Evolutionary conservation across 2,113 vertebrate genomes (phyloP).

Genomic region (Nymphicus hollandicus): DNA sequence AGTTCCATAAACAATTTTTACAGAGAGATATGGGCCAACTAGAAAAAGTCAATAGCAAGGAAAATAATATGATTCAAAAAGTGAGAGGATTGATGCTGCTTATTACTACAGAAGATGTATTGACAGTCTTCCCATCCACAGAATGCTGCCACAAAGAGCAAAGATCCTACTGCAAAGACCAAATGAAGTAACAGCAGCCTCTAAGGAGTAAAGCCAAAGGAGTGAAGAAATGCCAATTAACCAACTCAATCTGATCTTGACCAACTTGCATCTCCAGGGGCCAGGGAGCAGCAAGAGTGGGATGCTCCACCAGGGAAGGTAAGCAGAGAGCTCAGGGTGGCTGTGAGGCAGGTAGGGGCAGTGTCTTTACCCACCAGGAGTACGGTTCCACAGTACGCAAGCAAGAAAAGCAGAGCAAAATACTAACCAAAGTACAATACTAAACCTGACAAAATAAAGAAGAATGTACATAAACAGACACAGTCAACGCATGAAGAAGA

Average conservation of each 20-base stretch:
- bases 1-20: neutral
- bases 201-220: neutral
- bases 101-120: neutral
- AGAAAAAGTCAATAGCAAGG: neutral
- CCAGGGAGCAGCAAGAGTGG: neutral
- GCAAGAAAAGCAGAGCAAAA: neutral
- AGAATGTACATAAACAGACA: neutral
- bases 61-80: neutral
- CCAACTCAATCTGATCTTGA: neutral
- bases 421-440: neutral
- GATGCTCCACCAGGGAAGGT: neutral
- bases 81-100: neutral
- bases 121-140: neutral
- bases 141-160: neutral
- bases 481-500: neutral
- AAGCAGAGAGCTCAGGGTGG: neutral
- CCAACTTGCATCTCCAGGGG: neutral
- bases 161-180: neutral
- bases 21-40: neutral
- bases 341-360: neutral
- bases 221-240: neutral
- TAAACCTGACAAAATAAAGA: neutral
- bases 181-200: neutral
- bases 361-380: neutral
- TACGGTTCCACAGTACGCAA: accelerated